Conservation (phyloP, 92 coral and sea anemone species). For the Epizoanthus rinbou region DNA sequence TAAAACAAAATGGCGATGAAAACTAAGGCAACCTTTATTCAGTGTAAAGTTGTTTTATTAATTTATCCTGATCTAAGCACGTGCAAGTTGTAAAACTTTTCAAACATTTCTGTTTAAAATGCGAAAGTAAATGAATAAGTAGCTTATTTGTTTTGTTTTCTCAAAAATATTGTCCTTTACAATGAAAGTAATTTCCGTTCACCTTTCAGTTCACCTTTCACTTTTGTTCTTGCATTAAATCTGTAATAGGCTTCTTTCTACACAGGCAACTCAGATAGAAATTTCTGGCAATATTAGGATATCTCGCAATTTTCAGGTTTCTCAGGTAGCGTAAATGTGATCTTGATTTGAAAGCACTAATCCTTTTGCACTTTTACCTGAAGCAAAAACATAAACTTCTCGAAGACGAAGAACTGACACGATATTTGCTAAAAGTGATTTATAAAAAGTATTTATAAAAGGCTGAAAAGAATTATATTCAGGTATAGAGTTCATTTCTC, state of each 20-base stretch:
- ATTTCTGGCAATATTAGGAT: not conserved
- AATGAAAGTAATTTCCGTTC: conserved; percentile 15
- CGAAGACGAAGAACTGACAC: no score
- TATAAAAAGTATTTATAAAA: not conserved
- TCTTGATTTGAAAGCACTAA: conserved; percentile 4
- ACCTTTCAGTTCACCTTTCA: conserved; percentile 7
- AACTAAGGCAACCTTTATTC: no score
- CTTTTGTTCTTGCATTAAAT: conserved; percentile 11
- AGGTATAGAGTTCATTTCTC: not conserved
- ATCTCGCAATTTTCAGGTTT: no score
- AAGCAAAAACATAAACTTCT: no score
- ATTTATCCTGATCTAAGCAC: no score
- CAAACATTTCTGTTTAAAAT: no score
- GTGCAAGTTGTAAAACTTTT: no score
- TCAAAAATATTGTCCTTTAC: conserved; percentile 8
- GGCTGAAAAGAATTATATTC: not conserved
- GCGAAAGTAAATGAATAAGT: not conserved
- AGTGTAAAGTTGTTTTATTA: no score
- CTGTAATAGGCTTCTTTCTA: not conserved
- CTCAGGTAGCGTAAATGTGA: not conserved
- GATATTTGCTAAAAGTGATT: no score
- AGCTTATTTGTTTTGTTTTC: conserved; percentile 17
- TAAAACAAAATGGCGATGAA: no score
- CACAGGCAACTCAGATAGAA: conserved; percentile 1
- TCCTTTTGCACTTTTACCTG: not conserved